A percentile compares a stretch with the other conserved stretches of the same genome.
These are phyloP conservation scores for Ephydatia muelleri DNA, from an alignment of 37 sponge, comb jelly and placozoan species.

Conservation along the genomic window DNA sequence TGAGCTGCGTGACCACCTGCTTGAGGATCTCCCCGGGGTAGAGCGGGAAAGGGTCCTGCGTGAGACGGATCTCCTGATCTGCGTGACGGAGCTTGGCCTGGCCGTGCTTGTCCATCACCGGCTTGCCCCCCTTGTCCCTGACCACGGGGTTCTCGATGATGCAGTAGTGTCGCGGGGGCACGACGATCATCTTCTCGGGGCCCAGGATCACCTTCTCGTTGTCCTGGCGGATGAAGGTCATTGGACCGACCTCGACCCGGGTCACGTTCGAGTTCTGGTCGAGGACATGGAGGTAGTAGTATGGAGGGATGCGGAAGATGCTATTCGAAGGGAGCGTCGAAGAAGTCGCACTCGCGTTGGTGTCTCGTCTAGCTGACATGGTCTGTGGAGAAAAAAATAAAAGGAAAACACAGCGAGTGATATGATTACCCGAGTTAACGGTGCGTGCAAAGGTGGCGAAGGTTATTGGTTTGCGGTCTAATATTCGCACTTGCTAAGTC, in stretches of 20 bases:
- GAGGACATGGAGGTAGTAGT: slow-evolving; percentile 98
- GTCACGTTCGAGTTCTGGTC: slow-evolving; percentile 98
- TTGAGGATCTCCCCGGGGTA: slow-evolving; percentile 95
- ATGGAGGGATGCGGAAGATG: slow-evolving; percentile 98
- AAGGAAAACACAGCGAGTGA: neutral
- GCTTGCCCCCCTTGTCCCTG: slow-evolving; percentile 68
- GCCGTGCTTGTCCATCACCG: slow-evolving; percentile 79
- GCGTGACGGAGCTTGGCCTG: slow-evolving; percentile 96
- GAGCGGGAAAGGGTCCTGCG: slow-evolving; percentile 95
- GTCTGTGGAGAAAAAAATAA: neutral
- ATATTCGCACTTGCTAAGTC: too few species aligned
- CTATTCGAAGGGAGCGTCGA: slow-evolving; percentile 47
- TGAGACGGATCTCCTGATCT: slow-evolving; percentile 91
- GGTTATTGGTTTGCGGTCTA: too few species aligned
- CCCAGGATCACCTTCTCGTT: slow-evolving; percentile 98
- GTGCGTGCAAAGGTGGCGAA: neutral
- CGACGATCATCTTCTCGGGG: slow-evolving; percentile 99
- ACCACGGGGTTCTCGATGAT: slow-evolving; percentile 97
- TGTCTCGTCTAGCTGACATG: too few species aligned
- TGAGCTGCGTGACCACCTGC: slow-evolving; percentile 83
- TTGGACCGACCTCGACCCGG: slow-evolving; percentile 84
- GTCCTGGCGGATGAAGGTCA: slow-evolving; percentile 99
- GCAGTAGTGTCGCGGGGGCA: slow-evolving; percentile 98
- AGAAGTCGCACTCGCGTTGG: too few species aligned
- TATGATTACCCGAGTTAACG: neutral